Evolutionary conservation across 2,797 vertebrate species (phyloP), one percentile per base, ranked within the genome.

Genomic region (Silurus aristotelis): DNA sequence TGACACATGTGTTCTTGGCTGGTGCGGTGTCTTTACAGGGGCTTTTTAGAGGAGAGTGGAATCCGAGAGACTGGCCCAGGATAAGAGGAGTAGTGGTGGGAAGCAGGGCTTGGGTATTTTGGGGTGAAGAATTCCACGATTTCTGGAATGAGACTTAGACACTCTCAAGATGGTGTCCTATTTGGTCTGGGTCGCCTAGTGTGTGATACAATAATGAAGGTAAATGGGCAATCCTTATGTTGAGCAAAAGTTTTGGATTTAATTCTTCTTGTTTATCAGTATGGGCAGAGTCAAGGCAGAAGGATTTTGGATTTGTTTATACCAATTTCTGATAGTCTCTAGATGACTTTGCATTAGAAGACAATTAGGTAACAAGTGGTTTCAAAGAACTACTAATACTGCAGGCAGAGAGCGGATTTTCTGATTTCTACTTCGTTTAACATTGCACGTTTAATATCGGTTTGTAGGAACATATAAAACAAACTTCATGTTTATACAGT

Each of bases 41-140:
- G 61, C 90, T 87, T 92, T 90, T 88, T 61, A 71, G 90, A 92
- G 90, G 89, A 81, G 90, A 86, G 19, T 86, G 87, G 90, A 91
- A 90, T 90, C 89, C 87, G 87, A 93, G 88, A 90, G 89, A 92
- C 87, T 81, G 86, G 73, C 85, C 78, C 61, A 87, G 63, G 68
- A 88, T 83, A 80, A 83, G 76, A 83, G 85, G 84, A 79, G 82
- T 70, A 70, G 85, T 84, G 83, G 38, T 87, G 84, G 84, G 85
- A 85, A 87, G 68, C 22, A 58, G 71, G 31, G 63, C 83, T 83
- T 79, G 87, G 83, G 88, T 94, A 90, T 95, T 94, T 94, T 93
- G 89, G 91, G 89, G 84, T 38, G 17, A 87, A 83, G 88, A 93
- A 95, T 94, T 94, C 90, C 90, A 92, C 91, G 90, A 52, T 83